Evolutionary conservation across 2,888 invertebrate genomes (phyloP).

Genomic region (Pseudoips prasinana): DNA sequence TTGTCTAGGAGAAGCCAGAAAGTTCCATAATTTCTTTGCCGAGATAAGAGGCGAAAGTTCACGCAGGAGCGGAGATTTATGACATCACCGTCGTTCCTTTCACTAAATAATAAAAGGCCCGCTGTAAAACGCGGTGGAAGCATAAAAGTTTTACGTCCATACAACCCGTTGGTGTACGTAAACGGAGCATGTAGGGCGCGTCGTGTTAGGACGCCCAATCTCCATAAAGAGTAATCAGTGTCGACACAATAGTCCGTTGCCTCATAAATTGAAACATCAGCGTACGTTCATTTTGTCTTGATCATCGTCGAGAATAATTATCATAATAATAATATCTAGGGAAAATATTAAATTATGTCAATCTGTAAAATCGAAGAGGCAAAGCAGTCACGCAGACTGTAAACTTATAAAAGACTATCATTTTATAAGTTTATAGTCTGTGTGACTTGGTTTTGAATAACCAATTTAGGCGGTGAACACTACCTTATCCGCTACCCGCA

Average conservation of each 20-base stretch:
- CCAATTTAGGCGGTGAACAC: too few relatives aligned
- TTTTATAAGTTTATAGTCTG: too few relatives aligned
- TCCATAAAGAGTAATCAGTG: conserved; percentile 78
- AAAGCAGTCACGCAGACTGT: too few relatives aligned
- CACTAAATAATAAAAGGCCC: conserved; percentile 81
- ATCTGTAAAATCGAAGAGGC: too few relatives aligned
- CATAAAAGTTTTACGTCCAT: conserved; percentile 80
- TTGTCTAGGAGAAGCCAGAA: conserved; percentile 79
- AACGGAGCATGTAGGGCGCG: conserved; percentile 60
- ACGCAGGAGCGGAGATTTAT: conserved; percentile 81
- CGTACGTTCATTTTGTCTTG: conserved; percentile 49
- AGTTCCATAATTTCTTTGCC: conserved; percentile 80
- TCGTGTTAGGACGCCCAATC: conserved; percentile 66
- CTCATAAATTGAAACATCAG: conserved; percentile 64
- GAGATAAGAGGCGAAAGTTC: conserved; percentile 82
- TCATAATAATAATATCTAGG: too few relatives aligned
- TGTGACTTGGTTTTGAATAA: too few relatives aligned
- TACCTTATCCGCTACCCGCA: too few relatives aligned
- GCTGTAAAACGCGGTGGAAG: conserved; percentile 78
- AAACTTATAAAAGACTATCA: too few relatives aligned
- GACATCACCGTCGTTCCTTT: conserved; percentile 80
- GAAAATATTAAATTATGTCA: too few relatives aligned
- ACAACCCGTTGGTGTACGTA: conserved; percentile 75
- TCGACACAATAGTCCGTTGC: conserved; percentile 62
- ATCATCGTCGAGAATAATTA: conserved; percentile 19